A percentile compares a stretch with the other conserved stretches of the same genome.
Conservation (phyloP, 2,113 vertebrate genomes). For the Mus musculus region GRCm39 chr3:152702501-152703000, state of each 20-base stretch:
- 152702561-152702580: constrained; percentile 28
- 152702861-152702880: background rate
- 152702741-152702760: constrained; percentile 43
- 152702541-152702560: background rate
- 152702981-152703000: background rate
- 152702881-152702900: constrained; percentile 11
- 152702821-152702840: background rate
- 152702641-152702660: constrained; percentile 76
- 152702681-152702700: constrained; percentile 48
- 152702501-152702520: background rate
- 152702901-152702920: constrained; percentile 6
- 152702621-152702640: constrained; percentile 63
- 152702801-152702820: constrained; percentile 35
- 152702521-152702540: background rate
- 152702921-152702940: constrained; percentile 5
- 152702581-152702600: constrained; percentile 58
- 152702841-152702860: background rate
- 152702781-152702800: constrained; percentile 39
- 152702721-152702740: constrained; percentile 35
- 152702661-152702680: constrained; percentile 75
- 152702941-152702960: constrained; percentile 23
- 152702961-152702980: background rate
- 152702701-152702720: constrained; percentile 64
- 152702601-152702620: constrained; percentile 63
- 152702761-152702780: background rate